Base-by-base conservation (phyloP, 2,888 invertebrate species). In the Drosophila kanekoi region DNA sequence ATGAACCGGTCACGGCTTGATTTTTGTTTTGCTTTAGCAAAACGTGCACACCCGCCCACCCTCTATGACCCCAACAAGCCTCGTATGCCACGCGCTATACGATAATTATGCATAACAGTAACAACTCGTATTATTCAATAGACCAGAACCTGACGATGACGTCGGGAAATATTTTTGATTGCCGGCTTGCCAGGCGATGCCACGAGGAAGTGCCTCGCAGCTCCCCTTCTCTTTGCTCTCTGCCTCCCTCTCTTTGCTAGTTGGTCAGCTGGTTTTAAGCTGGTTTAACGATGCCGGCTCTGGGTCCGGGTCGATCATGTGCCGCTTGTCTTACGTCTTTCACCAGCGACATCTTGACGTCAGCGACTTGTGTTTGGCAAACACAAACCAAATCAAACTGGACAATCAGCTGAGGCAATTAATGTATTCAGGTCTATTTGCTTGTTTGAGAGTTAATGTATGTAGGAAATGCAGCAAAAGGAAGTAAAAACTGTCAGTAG, bases 1-100 rank as follows among this genome's bases (percentile, higher is more conserved):
- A 37, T 49, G 9, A 77, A 83, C 66, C 67, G 70, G 78, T 74
- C 68, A 44, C 44, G 71, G 56, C 84, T 67, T 72, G 70, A 71
- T 70, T 81, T 60, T 45, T 43, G 51, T 56, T 61, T 52, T 70
- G 69, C 69, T 43, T 71, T n/a, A 16, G 14, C 23, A 6, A 6
- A n/a, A 28, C 28, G 60, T 60, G 20, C 9, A 20, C 44, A 43
- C 33, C 38, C 35, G 14, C 18, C 41, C 13, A 20, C 51, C 18
- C 16, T 6, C 18, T 10, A 14, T 13, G 10, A n/a, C 18, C 16
- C 8, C 38, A 3, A 14, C 4, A 28, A 48, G 41, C 6, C 23
- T 43, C 38, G 14, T 10, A 0, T 38, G 56, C 72, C 72, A 59
- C 54, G 59, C 44, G 60, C 40, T 56, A 9, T 49, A 18, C 49